Evolutionary conservation across 92 coral and sea anemone genomes (phyloP).

Genomic region (Blastomussa wellsi): DNA sequence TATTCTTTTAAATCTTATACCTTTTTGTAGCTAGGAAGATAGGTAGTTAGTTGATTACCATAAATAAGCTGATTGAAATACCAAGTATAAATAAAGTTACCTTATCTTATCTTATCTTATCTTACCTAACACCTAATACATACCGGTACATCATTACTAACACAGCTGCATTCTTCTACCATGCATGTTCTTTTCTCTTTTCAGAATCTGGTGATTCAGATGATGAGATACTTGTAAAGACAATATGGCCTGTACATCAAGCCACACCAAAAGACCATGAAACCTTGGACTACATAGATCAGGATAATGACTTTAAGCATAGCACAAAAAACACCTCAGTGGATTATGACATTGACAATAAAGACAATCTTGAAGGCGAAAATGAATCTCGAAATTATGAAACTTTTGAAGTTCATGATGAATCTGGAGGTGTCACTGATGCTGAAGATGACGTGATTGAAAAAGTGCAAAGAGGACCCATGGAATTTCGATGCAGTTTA

Average conservation of each 20-base stretch:
- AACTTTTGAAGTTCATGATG: neutral
- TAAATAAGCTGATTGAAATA: too few relatives aligned
- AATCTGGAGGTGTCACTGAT: neutral
- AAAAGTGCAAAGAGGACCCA: neutral
- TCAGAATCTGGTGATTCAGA: slow-evolving; percentile 12
- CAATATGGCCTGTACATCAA: neutral
- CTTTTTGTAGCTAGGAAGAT: too few relatives aligned
- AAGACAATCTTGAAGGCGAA: neutral
- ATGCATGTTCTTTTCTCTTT: neutral
- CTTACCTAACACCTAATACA: too few relatives aligned
- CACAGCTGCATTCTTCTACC: too few relatives aligned
- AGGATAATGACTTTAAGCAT: neutral
- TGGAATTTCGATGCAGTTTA: neutral
- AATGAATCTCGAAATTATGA: neutral
- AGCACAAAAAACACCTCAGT: neutral
- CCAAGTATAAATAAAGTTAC: too few relatives aligned
- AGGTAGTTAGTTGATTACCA: too few relatives aligned
- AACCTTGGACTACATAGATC: neutral
- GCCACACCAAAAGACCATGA: neutral
- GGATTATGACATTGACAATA: neutral
- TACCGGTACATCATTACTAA: too few relatives aligned
- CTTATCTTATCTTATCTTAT: too few relatives aligned
- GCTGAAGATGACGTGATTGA: neutral
- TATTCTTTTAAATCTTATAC: too few relatives aligned
- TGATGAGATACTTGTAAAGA: slow-evolving; percentile 8